phyloP scores from a whole-genome alignment of 2,797 vertebrate species.

The Acanthopagrus latus region DNA sequence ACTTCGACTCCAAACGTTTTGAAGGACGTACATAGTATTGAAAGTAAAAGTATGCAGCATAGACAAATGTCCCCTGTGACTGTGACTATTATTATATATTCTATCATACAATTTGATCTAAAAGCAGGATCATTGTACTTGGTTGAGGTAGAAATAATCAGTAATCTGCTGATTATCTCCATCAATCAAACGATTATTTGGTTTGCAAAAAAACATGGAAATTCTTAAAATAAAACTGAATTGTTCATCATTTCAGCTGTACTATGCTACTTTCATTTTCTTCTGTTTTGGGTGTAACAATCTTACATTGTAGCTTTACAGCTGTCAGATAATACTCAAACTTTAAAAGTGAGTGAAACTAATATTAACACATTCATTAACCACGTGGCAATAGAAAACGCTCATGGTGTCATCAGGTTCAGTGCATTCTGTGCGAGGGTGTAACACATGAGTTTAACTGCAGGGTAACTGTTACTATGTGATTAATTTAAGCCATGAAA shows the following conservation, averaged over 20 bases:
- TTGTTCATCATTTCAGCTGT: too few species aligned
- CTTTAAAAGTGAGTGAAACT: background rate
- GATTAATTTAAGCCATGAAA: background rate
- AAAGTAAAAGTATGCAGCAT: too few species aligned
- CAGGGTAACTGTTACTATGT: background rate
- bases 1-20: background rate
- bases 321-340: background rate
- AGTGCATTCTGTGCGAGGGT: background rate
- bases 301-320: background rate
- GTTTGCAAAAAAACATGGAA: background rate
- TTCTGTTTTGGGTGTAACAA: too few species aligned
- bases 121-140: too few species aligned
- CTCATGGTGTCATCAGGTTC: background rate
- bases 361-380: background rate
- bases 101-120: too few species aligned
- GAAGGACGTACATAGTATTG: background rate
- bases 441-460: background rate
- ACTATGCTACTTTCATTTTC: too few species aligned
- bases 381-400: background rate
- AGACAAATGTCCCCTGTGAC: too few species aligned
- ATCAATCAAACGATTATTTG: background rate
- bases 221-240: too few species aligned
- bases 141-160: too few species aligned
- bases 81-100: too few species aligned
- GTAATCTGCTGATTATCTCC: too few species aligned